Percentiles rank a stretch among this genome's conserved stretches.
phyloP scores from a whole-genome alignment of 2,113 vertebrate genomes.

The Beaufortia kweichowensis region DNA sequence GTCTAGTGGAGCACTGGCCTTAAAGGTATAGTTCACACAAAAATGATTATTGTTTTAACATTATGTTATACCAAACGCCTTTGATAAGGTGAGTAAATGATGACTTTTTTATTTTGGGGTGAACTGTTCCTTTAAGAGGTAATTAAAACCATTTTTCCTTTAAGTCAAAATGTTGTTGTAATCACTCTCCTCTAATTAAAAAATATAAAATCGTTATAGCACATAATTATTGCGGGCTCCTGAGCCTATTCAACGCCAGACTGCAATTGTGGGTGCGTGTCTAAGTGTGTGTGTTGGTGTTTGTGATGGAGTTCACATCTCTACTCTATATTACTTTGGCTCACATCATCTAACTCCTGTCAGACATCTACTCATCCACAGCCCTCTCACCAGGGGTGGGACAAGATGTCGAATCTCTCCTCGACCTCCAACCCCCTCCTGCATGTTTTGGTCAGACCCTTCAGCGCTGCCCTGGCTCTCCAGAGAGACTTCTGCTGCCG shows the following conservation, averaged over 20 bases:
- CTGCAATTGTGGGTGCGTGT: not conserved
- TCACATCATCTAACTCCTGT: slow-evolving; percentile 26
- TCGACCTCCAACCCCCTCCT: slow-evolving; percentile 29
- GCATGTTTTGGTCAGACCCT: slow-evolving; percentile 38
- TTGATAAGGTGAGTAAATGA: no score
- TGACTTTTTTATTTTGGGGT: no score
- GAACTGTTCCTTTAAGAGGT: no score
- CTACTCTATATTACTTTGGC: slow-evolving; percentile 12
- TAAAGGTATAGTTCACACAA: no score
- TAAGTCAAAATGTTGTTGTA: not conserved
- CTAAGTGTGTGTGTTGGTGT: not conserved
- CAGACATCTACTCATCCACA: slow-evolving; percentile 43
- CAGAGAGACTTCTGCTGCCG: slow-evolving; percentile 46
- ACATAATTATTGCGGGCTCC: slow-evolving; percentile 1
- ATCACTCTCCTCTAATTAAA: slow-evolving; percentile 20
- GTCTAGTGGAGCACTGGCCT: no score
- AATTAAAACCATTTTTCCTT: not conserved
- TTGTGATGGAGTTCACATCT: no score
- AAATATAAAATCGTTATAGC: slow-evolving; percentile 12
- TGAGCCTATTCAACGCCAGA: slow-evolving; percentile 1
- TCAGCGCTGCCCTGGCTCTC: slow-evolving; percentile 43
- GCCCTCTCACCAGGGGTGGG: slow-evolving; percentile 49
- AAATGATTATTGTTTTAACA: no score
- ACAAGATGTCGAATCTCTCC: slow-evolving; percentile 47
- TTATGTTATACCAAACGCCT: no score